A percentile compares a stretch with the other conserved stretches of the same genome.
Evolutionary conservation across 2,113 vertebrate genomes (phyloP).

Genomic region (Callopanchax toddi): DNA sequence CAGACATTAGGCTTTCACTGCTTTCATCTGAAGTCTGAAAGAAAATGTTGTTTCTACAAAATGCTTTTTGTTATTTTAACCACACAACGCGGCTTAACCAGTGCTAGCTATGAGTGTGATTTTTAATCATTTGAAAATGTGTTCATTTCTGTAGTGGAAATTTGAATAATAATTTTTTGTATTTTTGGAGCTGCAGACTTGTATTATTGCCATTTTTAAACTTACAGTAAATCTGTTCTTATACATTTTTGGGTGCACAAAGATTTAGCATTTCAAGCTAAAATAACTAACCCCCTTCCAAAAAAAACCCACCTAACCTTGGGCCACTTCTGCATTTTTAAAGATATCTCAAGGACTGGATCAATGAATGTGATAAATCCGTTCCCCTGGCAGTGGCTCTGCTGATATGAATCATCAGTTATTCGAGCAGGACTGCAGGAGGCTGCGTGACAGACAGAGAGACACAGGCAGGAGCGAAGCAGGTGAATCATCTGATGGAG

Average conservation of each 20-base stretch:
- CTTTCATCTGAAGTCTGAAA: slow-evolving; percentile 7
- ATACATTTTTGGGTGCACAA: slow-evolving; percentile 29
- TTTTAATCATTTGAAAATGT: slow-evolving; percentile 22
- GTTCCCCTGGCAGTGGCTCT: slow-evolving; percentile 51
- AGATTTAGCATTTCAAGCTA: slow-evolving; percentile 15
- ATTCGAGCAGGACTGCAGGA: slow-evolving; percentile 67
- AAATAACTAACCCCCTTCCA: slow-evolving; percentile 30
- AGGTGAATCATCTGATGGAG: slow-evolving; percentile 60
- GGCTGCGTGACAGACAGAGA: slow-evolving; percentile 37
- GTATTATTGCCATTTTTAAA: neutral
- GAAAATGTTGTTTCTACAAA: neutral
- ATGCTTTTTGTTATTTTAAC: slow-evolving; percentile 8
- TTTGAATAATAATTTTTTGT: neutral
- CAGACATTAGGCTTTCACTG: slow-evolving; percentile 6
- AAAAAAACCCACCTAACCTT: slow-evolving; percentile 41
- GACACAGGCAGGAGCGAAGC: slow-evolving; percentile 37
- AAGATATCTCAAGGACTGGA: slow-evolving; percentile 61
- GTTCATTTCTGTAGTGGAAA: neutral
- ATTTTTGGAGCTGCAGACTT: neutral
- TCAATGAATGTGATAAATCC: slow-evolving; percentile 72
- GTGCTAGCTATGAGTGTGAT: slow-evolving; percentile 1
- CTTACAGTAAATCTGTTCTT: neutral
- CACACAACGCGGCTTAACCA: neutral
- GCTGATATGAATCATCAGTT: slow-evolving; percentile 79
- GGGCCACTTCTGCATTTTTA: slow-evolving; percentile 28